Percentiles rank a stretch among this genome's conserved stretches.
Evolutionary conservation across 2,888 invertebrate genomes (phyloP).

Genomic region (Smittia aterrima): DNA sequence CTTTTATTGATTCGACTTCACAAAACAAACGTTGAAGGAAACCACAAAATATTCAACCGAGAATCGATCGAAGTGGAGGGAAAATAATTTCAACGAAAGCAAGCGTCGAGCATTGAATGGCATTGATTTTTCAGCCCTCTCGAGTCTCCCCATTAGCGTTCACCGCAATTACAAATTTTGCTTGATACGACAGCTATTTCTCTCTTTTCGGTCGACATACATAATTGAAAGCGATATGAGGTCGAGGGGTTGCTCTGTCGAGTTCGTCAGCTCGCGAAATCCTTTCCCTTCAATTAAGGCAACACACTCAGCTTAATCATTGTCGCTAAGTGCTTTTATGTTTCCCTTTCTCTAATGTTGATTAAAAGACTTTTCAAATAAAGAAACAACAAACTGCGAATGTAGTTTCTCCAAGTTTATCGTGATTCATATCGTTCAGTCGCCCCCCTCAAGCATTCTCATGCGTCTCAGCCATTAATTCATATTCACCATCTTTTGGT

Average conservation of each 20-base stretch:
- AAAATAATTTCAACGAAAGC: neutral
- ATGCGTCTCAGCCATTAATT: neutral
- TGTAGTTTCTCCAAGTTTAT: neutral
- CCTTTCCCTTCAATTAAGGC: neutral
- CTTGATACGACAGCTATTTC: neutral
- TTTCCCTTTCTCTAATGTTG: neutral
- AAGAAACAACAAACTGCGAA: neutral
- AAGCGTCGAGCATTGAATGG: neutral
- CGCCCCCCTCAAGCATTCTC: neutral
- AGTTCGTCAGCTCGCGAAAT: no score
- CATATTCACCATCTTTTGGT: neutral
- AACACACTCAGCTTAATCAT: constrained; percentile 29
- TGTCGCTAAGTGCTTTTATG: constrained; percentile 32
- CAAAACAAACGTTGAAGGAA: neutral
- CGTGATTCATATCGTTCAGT: neutral
- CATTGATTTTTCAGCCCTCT: neutral
- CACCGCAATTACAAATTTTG: constrained; percentile 16
- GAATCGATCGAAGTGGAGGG: neutral
- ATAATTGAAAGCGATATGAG: constrained; percentile 33
- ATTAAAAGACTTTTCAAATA: neutral
- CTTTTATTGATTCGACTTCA: neutral
- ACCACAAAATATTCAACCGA: neutral
- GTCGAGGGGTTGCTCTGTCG: neutral
- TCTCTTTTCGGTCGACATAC: neutral
- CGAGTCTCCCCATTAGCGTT: neutral